Conservation (phyloP, 2,888 invertebrate genomes). For the Azorinus chamasolen region DNA sequence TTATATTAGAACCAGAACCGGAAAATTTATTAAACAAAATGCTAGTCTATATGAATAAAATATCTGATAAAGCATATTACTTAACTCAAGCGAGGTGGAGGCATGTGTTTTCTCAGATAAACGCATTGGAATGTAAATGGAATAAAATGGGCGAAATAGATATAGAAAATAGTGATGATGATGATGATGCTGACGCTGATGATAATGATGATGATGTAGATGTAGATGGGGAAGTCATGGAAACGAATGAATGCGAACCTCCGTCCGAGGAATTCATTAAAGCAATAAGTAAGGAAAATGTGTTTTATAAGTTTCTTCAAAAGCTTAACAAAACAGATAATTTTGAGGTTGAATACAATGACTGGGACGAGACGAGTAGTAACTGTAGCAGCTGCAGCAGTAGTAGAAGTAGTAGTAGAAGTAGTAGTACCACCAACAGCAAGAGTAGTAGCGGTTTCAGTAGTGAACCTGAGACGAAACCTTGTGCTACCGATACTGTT, state of each 20-base stretch:
- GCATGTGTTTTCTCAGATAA: conserved; percentile 7
- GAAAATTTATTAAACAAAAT: too few species aligned
- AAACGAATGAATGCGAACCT: conserved; percentile 21
- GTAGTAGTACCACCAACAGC: too few species aligned
- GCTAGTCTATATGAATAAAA: too few species aligned
- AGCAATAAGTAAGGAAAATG: conserved; percentile 26
- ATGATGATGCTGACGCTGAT: neutral
- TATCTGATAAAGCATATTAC: too few species aligned
- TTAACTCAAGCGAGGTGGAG: conserved; percentile 1
- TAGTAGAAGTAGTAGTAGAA: too few species aligned
- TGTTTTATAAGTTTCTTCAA: neutral
- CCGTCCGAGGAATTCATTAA: conserved; percentile 22
- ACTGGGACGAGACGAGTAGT: too few species aligned
- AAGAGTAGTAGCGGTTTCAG: too few species aligned
- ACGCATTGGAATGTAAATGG: conserved; percentile 17
- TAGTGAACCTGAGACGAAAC: too few species aligned
- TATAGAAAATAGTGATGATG: neutral
- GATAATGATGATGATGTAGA: conserved; percentile 7
- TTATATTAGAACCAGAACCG: too few species aligned
- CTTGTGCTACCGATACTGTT: too few species aligned
- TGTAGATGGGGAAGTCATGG: conserved; percentile 10
- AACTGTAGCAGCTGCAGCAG: too few species aligned
- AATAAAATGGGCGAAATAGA: neutral
- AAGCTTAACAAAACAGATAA: neutral
- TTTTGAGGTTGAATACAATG: too few species aligned